Base-by-base conservation (phyloP, 2,797 vertebrate species). In the Myripristis murdjan region DNA sequence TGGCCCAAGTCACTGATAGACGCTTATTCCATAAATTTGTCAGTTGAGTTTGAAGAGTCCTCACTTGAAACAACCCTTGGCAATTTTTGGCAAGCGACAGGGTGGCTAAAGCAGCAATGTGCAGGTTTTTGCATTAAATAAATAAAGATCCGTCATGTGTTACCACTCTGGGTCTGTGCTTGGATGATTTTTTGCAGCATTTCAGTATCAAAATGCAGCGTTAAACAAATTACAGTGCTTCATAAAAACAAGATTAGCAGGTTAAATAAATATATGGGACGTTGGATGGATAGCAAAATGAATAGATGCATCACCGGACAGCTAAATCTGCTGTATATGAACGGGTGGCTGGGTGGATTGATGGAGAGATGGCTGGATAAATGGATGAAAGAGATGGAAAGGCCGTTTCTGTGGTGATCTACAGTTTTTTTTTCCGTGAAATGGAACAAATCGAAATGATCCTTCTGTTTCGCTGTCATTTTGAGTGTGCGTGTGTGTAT, bases 321-420 rank as follows among this genome's bases (percentile, higher is more conserved):
- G 49, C 78, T 41, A 22, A 46, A 37, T n/a, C n/a, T n/a, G n/a
- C n/a, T n/a, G n/a, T n/a, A n/a, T n/a, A 56, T 54, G 46, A 65
- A 76, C 28, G 37, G 37, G 54, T 24, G 39, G 51, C 76, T 65
- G 20, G 46, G 65, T 52, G 62, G 24, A 52, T 69, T 59, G 66
- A 63, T 68, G 18, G 3, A 24, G 22, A 14, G 14, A 70, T 20
- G 41, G 41, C n/a, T 44, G n/a, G n/a, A 44, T 44, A 5, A 15
- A 44, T 20, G 59, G n/a, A n/a, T n/a, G n/a, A n/a, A n/a, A n/a
- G n/a, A n/a, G 20, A 47, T n/a, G 57, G 12, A 20, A 20, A 28
- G 28, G 37, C 8, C 5, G 39, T 39, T 43, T 66, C 53, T 8
- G 31, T 48, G 37, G 41, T 43, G 54, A 73, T 79, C 54, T 70